Conservation (phyloP, 1,140 invertebrate species). For the Cydia pomonella region DNA sequence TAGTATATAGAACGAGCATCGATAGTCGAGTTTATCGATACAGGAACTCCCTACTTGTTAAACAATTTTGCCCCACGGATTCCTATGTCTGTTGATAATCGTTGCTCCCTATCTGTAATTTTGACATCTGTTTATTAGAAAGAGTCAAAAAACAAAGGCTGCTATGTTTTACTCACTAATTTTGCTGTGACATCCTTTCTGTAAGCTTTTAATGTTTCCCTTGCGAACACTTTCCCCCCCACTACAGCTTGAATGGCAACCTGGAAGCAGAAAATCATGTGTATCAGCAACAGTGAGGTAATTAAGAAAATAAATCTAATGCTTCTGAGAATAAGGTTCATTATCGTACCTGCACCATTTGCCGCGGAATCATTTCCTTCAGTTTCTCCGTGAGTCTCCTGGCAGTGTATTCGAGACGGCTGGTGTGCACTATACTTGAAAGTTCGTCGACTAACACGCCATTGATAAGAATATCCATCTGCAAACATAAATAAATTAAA, state of each 20-base stretch:
- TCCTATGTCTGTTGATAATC: no score
- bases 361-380: conserved; percentile 93
- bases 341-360: conserved; percentile 85
- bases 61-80: no score
- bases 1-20: no score
- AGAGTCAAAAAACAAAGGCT: no score
- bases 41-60: no score
- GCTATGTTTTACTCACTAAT: conserved; percentile 92
- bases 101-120: no score
- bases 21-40: no score
- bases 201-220: conserved; percentile 93
- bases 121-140: no score
- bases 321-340: background rate
- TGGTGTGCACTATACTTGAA: conserved; percentile 89
- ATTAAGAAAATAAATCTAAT: conserved; percentile 26
- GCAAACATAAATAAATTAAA: conserved; percentile 47
- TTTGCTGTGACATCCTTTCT: conserved; percentile 97
- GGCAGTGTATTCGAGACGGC: conserved; percentile 85
- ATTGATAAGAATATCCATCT: conserved; percentile 92
- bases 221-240: conserved; percentile 90
- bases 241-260: conserved; percentile 94
- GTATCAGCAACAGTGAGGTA: conserved; percentile 32
- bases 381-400: conserved; percentile 88
- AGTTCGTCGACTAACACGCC: conserved; percentile 92
- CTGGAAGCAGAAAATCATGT: conserved; percentile 52